These are phyloP conservation scores for Dicranocentrus wangi DNA, from an alignment of 2,888 invertebrate genomes.

Conservation along the genomic window DNA sequence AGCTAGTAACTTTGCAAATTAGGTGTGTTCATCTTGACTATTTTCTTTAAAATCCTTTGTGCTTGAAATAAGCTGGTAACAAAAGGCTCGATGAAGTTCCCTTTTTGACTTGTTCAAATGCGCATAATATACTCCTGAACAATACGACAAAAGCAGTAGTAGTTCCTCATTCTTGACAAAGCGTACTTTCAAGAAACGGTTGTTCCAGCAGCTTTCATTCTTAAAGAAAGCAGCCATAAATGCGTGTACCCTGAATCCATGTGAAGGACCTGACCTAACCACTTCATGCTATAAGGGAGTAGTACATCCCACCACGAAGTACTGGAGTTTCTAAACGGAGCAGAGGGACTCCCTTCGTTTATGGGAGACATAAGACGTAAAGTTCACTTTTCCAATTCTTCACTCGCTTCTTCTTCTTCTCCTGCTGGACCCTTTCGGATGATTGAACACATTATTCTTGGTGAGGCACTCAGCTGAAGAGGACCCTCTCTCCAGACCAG, in stretches of 20 bases:
- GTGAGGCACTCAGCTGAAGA: conserved; percentile 55
- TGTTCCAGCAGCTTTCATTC: conserved; percentile 42
- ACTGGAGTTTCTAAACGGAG: too few species aligned
- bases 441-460: conserved; percentile 55
- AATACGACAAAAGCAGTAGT: conserved; percentile 45
- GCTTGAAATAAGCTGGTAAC: not conserved
- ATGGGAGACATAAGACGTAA: too few species aligned
- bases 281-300: conserved; percentile 1
- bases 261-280: conserved; percentile 48
- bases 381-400: too few species aligned
- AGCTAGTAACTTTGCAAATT: too few species aligned
- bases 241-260: conserved; percentile 1
- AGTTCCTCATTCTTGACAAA: conserved; percentile 43
- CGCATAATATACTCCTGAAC: conserved; percentile 41
- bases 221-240: conserved; percentile 43
- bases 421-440: conserved; percentile 59
- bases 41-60: conserved; percentile 4
- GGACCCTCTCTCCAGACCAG: conserved; percentile 42
- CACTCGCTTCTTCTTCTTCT: conserved; percentile 34
- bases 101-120: conserved; percentile 40
- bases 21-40: too few species aligned
- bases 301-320: not conserved
- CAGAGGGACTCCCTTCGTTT: not conserved
- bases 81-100: conserved; percentile 33
- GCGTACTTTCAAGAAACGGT: conserved; percentile 39